Evolutionary conservation across 2,888 invertebrate genomes (phyloP).

Genomic region (Hoplodrina blanda): DNA sequence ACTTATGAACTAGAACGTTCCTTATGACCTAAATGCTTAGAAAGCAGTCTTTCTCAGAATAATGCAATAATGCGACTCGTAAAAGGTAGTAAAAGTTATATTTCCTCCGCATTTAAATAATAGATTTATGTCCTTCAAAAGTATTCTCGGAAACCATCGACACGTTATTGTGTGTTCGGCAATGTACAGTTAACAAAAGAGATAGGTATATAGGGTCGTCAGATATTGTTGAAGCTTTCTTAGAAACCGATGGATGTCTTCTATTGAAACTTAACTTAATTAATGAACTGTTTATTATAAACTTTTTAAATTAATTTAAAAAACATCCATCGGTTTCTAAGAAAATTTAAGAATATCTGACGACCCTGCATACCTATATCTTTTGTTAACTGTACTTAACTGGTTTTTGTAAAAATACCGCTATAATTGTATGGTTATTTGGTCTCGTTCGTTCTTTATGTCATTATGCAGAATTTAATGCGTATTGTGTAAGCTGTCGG

Average conservation of each 20-base stretch:
- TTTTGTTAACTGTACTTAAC: neutral
- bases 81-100: slow-evolving; percentile 32
- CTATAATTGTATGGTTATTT: neutral
- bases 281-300: no score
- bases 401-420: slow-evolving; percentile 11
- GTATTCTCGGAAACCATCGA: neutral
- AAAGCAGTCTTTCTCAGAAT: slow-evolving; percentile 28
- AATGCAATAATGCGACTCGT: neutral
- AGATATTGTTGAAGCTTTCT: no score
- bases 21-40: slow-evolving; percentile 36
- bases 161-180: neutral
- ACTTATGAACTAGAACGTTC: slow-evolving; percentile 39
- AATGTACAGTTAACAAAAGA: no score
- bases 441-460: slow-evolving; percentile 16
- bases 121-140: slow-evolving; percentile 27
- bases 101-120: slow-evolving; percentile 21
- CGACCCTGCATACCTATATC: no score
- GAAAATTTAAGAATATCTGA: no score
- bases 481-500: slow-evolving; percentile 29
- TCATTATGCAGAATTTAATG: slow-evolving; percentile 28
- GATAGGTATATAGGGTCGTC: no score
- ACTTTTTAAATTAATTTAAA: no score
- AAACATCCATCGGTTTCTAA: no score
- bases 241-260: no score
- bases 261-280: no score